Evolutionary conservation across 1,140 invertebrate genomes (phyloP), one percentile per base, ranked within the genome.

Genomic region (Neuroterus valhalla): DNA sequence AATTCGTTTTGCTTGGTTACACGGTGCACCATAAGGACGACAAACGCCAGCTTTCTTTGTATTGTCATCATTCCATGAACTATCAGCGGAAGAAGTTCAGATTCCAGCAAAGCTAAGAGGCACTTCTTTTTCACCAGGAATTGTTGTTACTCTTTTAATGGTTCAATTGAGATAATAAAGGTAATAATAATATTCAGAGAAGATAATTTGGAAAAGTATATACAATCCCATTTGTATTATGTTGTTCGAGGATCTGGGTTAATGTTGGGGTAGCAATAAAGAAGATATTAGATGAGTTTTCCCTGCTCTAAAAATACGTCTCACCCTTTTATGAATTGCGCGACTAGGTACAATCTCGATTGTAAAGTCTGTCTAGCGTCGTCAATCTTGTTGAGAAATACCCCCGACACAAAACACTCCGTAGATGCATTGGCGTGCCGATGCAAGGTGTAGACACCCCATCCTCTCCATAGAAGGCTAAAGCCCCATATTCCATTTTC

Each of bases 1-100:
- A 78, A 75, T 75, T 80, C 79, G 78, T 74, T 79, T 76, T 70
- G 66, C 75, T 74, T 74, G 48, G 72, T 77, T 77, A 77, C 79
- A 75, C 14, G 2, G 6, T 19, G n/a, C 26, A 14, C 21, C 10
- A 68, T 26, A 38, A n/a, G n/a, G 8, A 31, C 70, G 17, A 43
- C 15, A 6, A 8, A 46, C 48, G 52, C 45, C 46, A 68, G 43
- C 74, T 21, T 66, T 50, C 48, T 75, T 38, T 38, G 10, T 38
- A 0, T 38, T 8, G 31, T n/a, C n/a, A n/a, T n/a, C n/a, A n/a
- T n/a, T n/a, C n/a, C n/a, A n/a, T n/a, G n/a, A n/a, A n/a, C n/a
- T n/a, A n/a, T n/a, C n/a, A n/a, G n/a, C n/a, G n/a, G n/a, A n/a
- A n/a, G n/a, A n/a, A n/a, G n/a, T n/a, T n/a, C n/a, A n/a, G n/a